phyloP scores from a whole-genome alignment of 2,113 vertebrate genomes.

The Cryptomyrus ogoouensis region DNA sequence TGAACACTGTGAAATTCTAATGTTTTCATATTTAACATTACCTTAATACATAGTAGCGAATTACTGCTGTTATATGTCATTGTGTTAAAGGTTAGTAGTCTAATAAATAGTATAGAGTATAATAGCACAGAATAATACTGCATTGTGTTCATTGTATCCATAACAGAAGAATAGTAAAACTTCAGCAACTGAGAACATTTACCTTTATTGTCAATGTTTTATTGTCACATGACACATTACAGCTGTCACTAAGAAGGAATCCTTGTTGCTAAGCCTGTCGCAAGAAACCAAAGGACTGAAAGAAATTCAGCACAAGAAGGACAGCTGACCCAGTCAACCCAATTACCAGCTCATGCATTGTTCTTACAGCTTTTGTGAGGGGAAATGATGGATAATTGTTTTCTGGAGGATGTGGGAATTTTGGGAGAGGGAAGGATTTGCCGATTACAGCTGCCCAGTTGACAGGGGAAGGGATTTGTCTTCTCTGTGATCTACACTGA shows the following conservation, averaged over 20 bases:
- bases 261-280: not conserved
- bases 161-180: not conserved
- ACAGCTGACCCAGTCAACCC: constrained; percentile 9
- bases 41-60: not conserved
- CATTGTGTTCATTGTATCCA: not conserved
- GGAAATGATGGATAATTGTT: constrained; percentile 17
- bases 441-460: constrained; percentile 7
- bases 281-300: not conserved
- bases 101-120: not conserved
- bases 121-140: not conserved
- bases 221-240: not conserved
- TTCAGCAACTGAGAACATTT: not conserved
- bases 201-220: not conserved
- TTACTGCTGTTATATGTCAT: not conserved
- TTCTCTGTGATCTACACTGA: constrained; percentile 15
- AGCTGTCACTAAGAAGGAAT: not conserved
- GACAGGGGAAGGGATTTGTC: constrained; percentile 22
- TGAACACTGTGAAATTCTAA: not conserved
- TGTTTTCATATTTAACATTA: not conserved
- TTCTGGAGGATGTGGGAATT: constrained; percentile 17
- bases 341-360: constrained; percentile 2
- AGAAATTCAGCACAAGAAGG: not conserved
- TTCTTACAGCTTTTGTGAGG: not conserved
- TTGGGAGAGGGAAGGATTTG: constrained; percentile 10
- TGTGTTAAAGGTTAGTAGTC: not conserved